A percentile compares a stretch with the other conserved stretches of the same genome.
Conservation (phyloP, 2,797 vertebrate species). For the Champsocephalus esox region DNA sequence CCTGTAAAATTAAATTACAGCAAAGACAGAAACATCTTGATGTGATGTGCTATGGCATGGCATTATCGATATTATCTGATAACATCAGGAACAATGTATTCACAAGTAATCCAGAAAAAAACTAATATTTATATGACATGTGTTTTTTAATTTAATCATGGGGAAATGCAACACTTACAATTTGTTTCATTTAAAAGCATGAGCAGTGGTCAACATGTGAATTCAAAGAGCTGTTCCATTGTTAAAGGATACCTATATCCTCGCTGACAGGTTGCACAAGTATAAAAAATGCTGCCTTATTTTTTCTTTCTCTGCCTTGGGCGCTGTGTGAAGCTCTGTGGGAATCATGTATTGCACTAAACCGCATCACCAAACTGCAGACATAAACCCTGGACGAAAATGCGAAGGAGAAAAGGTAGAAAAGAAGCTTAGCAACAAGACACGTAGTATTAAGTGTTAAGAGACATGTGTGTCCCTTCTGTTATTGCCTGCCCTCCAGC, state of each 20-base stretch:
- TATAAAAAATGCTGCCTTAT: conserved; percentile 3
- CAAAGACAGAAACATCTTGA: background rate
- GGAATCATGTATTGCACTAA: conserved; percentile 18
- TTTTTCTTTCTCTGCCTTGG: conserved; percentile 20
- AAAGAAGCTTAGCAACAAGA: conserved; percentile 21
- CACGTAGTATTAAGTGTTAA: conserved; percentile 10
- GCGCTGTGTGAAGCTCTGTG: conserved; percentile 17
- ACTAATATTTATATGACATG: background rate
- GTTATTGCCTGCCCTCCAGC: conserved; percentile 33
- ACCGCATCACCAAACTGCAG: conserved; percentile 12
- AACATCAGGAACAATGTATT: background rate
- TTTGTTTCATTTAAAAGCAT: background rate
- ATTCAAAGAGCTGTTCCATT: background rate
- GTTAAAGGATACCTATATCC: background rate
- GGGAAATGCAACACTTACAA: background rate
- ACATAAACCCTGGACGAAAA: conserved; percentile 23
- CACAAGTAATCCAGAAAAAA: background rate
- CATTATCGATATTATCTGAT: background rate
- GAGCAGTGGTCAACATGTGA: background rate
- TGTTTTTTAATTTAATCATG: background rate
- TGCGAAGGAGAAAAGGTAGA: conserved; percentile 4
- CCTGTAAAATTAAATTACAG: conserved; percentile 1
- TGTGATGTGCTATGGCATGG: background rate
- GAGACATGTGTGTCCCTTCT: conserved; percentile 35
- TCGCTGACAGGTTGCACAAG: conserved; percentile 16